Evolutionary conservation across 1,140 invertebrate species (phyloP), one percentile per base, ranked within the genome.

Genomic region (Pseudoatta argentina): DNA sequence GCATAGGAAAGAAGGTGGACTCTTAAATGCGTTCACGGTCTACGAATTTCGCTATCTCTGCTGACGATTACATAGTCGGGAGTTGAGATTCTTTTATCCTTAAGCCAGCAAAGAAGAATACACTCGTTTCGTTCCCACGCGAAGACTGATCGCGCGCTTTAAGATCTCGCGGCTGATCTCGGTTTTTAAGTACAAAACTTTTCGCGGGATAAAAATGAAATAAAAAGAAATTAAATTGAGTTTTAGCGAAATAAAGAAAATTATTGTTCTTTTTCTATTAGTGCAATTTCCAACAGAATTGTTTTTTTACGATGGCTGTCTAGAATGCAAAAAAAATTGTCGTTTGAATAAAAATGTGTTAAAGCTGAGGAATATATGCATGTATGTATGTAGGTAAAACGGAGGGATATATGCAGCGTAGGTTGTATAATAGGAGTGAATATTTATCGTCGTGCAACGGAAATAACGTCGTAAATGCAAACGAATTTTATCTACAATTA

Each of bases 51-150:
- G 85, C 88, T 92, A 92, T 92, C 92, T 93, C 90, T 79, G 73
- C 87, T 88, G 87, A 66, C 75, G 77, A 75, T 85, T 79, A 69
- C 48, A 67, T 83, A 87, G 87, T 88, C 87, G 59, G 51, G 77
- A 67, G 59, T 72, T 87, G 87, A 86, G 63, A 86, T 93, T 91
- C 91, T 91, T 93, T 79, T 79, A 63, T 77, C 81, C 79, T 90
- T 93, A 93, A 93, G 92, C 92, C 91, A 88, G 78, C 81, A 83
- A 88, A 92, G 92, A 92, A 91, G 88, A 91, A 93, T 92, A 91
- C 89, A 90, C 87, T 90, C 87, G 64, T 67, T 59, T 27, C 10
- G 27, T 83, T 66, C 73, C 51, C 66, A 59, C 64, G 76, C 64
- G 76, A 71, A 82, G 53, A 81, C 66, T 87, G 82, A 88, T 79